Evolutionary conservation across 2,113 vertebrate species (phyloP), one percentile per base, ranked within the genome.

Genomic region (Lepisosteus osseus): DNA sequence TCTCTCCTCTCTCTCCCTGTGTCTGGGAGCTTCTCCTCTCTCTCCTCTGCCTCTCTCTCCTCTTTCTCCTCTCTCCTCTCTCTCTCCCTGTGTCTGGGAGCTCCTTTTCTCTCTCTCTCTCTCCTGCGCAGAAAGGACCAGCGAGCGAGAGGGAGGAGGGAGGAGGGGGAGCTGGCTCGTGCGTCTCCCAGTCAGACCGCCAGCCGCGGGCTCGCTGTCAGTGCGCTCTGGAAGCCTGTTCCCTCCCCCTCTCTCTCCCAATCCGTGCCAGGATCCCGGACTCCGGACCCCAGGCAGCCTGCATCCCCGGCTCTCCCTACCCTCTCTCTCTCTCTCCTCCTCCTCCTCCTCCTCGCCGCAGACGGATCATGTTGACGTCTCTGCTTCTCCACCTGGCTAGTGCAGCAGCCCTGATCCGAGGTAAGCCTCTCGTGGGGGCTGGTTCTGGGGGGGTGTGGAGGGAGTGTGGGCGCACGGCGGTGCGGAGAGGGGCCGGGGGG

Each of bases 401-500:
- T 82, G 83, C 90, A 76, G 90, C 76, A 41, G 84, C 89, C 80
- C 71, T 92, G 83, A 83, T 92, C 74, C 88, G 89, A 59, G 91
- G 91, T 92, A 86, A 86, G 91, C 76, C 74, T 29, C 54, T 15
- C 29, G 29, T 1, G 29, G 29, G 29, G 51, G 7, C 62, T 15
- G 0, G 57, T 15, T 69, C 77, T 83, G 17, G 6, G 15, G n/a
- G 45, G 70, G n/a, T 64, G 47, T 62, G 41, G 47, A 45, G 17
- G 17, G 2, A 3, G 13, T 3, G 57, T 4, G 13, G 43, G 64
- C 14, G 45, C 3, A 9, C 64, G 14, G 47, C 2, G 8, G 9
- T 17, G 1, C 43, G 40, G 63, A 51, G 47, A 51, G 47, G 9
- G 63, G 41, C 40, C 2, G 7, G 11, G 41, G 8, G 12, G 9